Evolutionary conservation across 2,888 invertebrate genomes (phyloP), one percentile per base, ranked within the genome.

Genomic region (Calephelis perditalis): DNA sequence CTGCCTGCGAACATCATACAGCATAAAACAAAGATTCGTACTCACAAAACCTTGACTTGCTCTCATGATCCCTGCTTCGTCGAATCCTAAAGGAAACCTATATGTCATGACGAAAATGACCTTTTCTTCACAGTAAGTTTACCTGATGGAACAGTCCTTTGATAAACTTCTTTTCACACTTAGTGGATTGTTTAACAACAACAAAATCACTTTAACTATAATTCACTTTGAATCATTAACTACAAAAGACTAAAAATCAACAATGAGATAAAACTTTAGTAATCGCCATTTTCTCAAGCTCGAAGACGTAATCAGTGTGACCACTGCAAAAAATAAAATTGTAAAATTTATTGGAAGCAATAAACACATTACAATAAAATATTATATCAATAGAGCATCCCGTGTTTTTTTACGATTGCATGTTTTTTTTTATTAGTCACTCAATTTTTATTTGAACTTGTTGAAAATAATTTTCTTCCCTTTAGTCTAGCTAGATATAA

Each of bases 1-100:
- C 54, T 61, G 77, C 84, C 89, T 88, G 89, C 73, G 84, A 88
- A 88, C 83, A 87, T 79, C 79, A 75, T 73, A 76, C 68, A 74
- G 63, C 67, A 79, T 86, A 76, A 84, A 86, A 78, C 73, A 67
- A 70, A 67, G 63, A 72, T 40, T 40, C 40, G 40, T 78, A 82
- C 81, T 81, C 76, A 81, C 81, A 73, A 72, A 76, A 72, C 75
- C 74, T 64, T 68, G 70, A 66, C 63, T 69, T 69, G 72, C 71
- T 57, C 64, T 63, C 67, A 72, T 70, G 55, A 62, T 65, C 67
- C 62, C 26, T 63, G 63, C 60, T 65, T 62, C 66, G 63, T 60
- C 43, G 65, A 63, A 61, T 62, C 66, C 61, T 61, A 64, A 55
- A 54, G 45, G 54, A 54, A 45, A n/a, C 55, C 59, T 55, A 58